These are phyloP conservation scores for Drosophila pseudoobscura DNA, from an alignment of 1,140 invertebrate species.

Conservation along the genomic window DNA sequence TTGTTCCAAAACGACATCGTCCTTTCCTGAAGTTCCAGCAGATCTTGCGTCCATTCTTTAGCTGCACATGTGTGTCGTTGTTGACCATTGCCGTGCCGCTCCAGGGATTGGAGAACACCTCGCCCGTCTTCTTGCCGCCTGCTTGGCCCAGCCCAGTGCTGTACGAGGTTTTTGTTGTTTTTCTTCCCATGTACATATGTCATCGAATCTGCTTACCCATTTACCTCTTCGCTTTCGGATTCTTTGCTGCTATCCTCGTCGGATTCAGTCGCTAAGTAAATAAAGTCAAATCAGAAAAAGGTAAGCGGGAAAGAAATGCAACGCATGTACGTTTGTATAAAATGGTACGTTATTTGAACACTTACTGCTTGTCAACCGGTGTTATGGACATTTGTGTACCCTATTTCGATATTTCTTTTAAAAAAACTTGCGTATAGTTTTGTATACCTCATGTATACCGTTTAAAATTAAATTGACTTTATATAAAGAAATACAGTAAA, in stretches of 20 bases:
- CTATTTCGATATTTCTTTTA: too few relatives aligned
- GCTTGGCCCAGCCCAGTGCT: slow-evolving; percentile 46
- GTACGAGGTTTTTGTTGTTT: background rate
- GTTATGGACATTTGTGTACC: too few relatives aligned
- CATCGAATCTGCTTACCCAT: background rate
- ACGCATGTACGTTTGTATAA: too few relatives aligned
- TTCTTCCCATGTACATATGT: too few relatives aligned
- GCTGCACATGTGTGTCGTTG: slow-evolving; percentile 88
- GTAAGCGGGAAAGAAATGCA: too few relatives aligned
- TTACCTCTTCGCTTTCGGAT: slow-evolving; percentile 27
- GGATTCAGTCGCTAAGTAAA: slow-evolving; percentile 53
- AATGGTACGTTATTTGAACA: too few relatives aligned
- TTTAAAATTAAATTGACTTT: too few relatives aligned
- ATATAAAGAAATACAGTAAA: too few relatives aligned
- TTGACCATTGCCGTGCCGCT: slow-evolving; percentile 97
- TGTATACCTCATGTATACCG: too few relatives aligned
- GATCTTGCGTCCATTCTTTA: slow-evolving; percentile 94
- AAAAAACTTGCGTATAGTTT: too few relatives aligned
- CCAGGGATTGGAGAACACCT: slow-evolving; percentile 94
- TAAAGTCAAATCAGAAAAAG: too few relatives aligned
- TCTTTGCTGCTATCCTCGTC: slow-evolving; percentile 44
- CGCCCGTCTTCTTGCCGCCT: slow-evolving; percentile 51
- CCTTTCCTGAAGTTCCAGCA: slow-evolving; percentile 97
- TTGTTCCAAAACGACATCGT: slow-evolving; percentile 94
- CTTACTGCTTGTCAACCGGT: too few relatives aligned